Conservation (phyloP, 2,888 invertebrate species). For the Hirtodrosophila confusa region DNA sequence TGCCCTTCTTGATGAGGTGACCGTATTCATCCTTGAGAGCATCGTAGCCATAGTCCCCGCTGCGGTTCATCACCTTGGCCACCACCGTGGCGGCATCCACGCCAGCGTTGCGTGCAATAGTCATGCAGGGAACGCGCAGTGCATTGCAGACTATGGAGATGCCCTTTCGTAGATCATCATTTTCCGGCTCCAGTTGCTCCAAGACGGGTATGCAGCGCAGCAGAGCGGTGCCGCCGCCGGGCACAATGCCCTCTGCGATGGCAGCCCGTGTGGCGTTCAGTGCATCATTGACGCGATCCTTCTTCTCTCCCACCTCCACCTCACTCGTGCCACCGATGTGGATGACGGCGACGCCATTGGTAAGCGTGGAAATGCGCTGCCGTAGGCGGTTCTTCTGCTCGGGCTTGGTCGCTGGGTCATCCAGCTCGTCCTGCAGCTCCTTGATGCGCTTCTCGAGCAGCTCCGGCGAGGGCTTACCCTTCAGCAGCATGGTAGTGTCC, state of each 20-base stretch:
- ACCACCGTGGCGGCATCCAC: slow-evolving; percentile 96
- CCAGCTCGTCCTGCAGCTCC: slow-evolving; percentile 94
- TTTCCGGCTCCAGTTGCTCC: slow-evolving; percentile 86
- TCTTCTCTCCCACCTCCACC: slow-evolving; percentile 98
- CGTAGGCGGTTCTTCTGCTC: slow-evolving; percentile 97
- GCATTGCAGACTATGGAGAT: slow-evolving; percentile 93
- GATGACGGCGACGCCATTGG: slow-evolving; percentile 92
- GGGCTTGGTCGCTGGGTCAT: slow-evolving; percentile 91
- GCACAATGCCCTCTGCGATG: slow-evolving; percentile 98
- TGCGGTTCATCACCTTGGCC: slow-evolving; percentile 92
- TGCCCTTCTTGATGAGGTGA: slow-evolving; percentile 95
- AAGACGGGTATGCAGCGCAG: slow-evolving; percentile 91
- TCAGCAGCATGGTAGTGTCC: slow-evolving; percentile 91
- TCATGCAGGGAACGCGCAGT: slow-evolving; percentile 93
- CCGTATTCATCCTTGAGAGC: slow-evolving; percentile 94
- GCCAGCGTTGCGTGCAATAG: slow-evolving; percentile 95
- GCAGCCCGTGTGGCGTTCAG: slow-evolving; percentile 97
- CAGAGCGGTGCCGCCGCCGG: slow-evolving; percentile 96
- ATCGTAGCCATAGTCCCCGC: slow-evolving; percentile 93
- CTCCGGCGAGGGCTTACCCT: slow-evolving; percentile 91
- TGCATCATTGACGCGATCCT: slow-evolving; percentile 97
- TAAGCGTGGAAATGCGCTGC: slow-evolving; percentile 94
- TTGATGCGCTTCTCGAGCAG: slow-evolving; percentile 92
- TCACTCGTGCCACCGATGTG: slow-evolving; percentile 95
- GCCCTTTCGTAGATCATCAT: slow-evolving; percentile 84